Conservation (phyloP, 1,140 invertebrate genomes). For the Aphaenogaster floridana region DNA sequence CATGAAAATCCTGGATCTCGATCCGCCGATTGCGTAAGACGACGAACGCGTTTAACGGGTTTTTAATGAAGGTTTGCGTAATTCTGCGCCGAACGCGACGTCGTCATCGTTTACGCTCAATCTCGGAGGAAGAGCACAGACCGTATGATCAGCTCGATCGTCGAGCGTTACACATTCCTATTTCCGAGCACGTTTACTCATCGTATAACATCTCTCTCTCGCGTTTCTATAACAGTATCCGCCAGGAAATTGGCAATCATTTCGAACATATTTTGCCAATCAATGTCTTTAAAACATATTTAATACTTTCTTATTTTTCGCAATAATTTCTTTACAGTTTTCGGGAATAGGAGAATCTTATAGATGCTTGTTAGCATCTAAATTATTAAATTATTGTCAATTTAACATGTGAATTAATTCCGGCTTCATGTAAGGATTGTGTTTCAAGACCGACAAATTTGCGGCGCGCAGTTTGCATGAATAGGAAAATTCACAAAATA, state of each 20-base stretch:
- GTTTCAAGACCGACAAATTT: too few relatives aligned
- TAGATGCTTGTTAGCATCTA: too few relatives aligned
- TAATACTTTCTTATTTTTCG: background rate
- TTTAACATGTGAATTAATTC: too few relatives aligned
- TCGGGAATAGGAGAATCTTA: too few relatives aligned
- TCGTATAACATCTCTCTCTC: background rate
- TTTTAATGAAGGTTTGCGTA: constrained; percentile 64
- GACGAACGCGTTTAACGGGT: constrained; percentile 25
- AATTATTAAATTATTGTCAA: too few relatives aligned
- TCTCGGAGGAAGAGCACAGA: constrained; percentile 23
- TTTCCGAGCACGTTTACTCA: constrained; percentile 3
- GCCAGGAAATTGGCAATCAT: background rate
- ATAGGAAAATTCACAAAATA: too few relatives aligned
- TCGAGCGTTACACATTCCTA: constrained; percentile 36
- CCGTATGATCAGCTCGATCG: background rate
- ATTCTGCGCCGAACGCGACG: constrained; percentile 27
- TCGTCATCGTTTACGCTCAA: constrained; percentile 32
- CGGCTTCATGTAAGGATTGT: too few relatives aligned
- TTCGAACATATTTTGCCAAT: background rate
- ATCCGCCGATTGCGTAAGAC: constrained; percentile 54
- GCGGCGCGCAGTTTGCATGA: too few relatives aligned
- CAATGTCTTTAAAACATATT: background rate
- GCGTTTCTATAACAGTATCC: background rate
- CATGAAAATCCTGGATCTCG: constrained; percentile 52
- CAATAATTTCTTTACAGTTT: too few relatives aligned